Evolutionary conservation across 2,113 vertebrate genomes (phyloP).

Genomic region (Epinephelus moara): DNA sequence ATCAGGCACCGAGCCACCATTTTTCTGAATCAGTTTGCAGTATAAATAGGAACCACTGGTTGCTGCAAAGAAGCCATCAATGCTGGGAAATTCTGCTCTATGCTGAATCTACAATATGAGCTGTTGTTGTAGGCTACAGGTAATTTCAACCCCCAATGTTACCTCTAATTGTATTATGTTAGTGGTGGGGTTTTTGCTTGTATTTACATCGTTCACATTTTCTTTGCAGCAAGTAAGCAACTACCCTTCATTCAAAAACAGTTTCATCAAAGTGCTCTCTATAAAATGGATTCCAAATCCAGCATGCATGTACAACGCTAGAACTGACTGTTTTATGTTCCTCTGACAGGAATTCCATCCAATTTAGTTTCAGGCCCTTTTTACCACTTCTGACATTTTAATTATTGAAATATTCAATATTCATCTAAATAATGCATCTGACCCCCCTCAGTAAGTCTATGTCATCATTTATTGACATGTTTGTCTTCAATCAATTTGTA

Average conservation of each 20-base stretch:
- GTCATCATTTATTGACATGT: neutral
- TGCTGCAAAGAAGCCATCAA: too few species aligned
- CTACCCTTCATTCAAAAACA: neutral
- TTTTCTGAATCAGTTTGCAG: too few species aligned
- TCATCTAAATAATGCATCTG: slow-evolving; percentile 13
- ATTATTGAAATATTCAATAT: slow-evolving; percentile 5
- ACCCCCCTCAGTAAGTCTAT: neutral
- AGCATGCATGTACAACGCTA: neutral
- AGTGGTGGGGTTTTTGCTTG: too few species aligned
- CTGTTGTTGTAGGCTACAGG: too few species aligned
- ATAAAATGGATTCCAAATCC: neutral
- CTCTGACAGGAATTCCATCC: neutral
- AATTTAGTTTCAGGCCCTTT: neutral
- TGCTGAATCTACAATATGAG: too few species aligned
- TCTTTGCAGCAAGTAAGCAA: neutral
- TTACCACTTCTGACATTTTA: neutral
- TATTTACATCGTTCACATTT: too few species aligned
- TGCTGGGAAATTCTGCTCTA: too few species aligned
- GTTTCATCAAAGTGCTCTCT: neutral
- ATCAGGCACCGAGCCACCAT: too few species aligned
- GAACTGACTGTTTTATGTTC: neutral
- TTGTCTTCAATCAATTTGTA: slow-evolving; percentile 7
- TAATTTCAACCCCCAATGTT: neutral
- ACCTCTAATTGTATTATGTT: too few species aligned
- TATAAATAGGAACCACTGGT: too few species aligned